Evolutionary conservation across 2,888 invertebrate genomes (phyloP).

Genomic region (Heliconius sara): DNA sequence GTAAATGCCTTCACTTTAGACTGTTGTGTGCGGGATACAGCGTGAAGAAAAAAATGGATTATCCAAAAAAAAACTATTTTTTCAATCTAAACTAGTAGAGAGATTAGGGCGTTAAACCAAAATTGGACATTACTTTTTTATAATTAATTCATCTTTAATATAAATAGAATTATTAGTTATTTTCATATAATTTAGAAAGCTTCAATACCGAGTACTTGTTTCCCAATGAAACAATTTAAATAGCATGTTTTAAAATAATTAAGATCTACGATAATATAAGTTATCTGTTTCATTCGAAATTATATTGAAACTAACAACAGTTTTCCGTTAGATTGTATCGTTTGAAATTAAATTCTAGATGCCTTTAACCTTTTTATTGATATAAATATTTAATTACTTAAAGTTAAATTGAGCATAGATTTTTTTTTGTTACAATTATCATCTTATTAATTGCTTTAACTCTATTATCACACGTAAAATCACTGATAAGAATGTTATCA

Average conservation of each 20-base stretch:
- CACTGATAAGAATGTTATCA: not conserved
- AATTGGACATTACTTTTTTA: not conserved
- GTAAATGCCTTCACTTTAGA: no score
- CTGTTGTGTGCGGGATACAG: no score
- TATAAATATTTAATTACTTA: not conserved
- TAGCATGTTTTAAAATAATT: not conserved
- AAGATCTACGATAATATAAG: not conserved
- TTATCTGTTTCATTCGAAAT: not conserved
- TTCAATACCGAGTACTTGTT: not conserved
- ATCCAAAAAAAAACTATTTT: no score
- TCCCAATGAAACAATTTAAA: not conserved
- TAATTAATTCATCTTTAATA: no score
- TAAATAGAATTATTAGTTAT: not conserved
- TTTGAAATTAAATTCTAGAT: not conserved
- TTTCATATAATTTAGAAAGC: constrained; percentile 4
- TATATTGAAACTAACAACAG: not conserved
- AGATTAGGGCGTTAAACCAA: no score
- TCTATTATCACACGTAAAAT: not conserved
- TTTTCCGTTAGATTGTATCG: no score
- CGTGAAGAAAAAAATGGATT: no score
- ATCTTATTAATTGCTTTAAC: not conserved
- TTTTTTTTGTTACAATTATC: not conserved
- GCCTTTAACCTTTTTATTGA: not conserved
- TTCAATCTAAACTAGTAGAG: no score
- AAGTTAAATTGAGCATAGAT: not conserved